Percentiles rank a stretch among this genome's conserved stretches.
Conservation (phyloP, 2,888 invertebrate genomes). For the Oscheius onirici region DNA sequence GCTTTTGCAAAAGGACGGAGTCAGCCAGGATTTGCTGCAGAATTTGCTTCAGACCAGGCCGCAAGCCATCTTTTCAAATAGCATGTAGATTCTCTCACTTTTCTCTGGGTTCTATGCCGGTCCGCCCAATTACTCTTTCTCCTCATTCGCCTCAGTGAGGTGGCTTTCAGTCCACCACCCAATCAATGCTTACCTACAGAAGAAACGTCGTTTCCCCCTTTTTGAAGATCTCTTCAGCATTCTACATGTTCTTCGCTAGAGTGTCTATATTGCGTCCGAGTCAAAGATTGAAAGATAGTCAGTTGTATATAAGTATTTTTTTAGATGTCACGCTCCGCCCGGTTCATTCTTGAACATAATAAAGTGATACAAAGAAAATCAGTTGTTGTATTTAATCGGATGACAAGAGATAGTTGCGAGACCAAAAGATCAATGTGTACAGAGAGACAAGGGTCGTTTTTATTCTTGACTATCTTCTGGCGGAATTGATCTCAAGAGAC, state of each 20-base stretch:
- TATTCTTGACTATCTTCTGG: too few relatives aligned
- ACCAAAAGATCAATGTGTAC: too few relatives aligned
- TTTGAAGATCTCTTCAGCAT: slow-evolving; percentile 17
- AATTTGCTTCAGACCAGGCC: neutral
- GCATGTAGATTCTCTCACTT: slow-evolving; percentile 10
- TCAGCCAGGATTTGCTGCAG: slow-evolving; percentile 3
- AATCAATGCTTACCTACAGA: neutral
- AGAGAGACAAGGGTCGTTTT: too few relatives aligned
- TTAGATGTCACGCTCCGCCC: too few relatives aligned
- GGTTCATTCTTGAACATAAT: neutral
- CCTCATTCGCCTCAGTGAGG: slow-evolving; percentile 23
- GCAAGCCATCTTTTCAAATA: slow-evolving; percentile 22
- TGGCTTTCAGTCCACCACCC: neutral
- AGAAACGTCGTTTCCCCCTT: neutral
- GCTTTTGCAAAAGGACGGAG: neutral
- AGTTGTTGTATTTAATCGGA: neutral
- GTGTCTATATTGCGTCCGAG: neutral
- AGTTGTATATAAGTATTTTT: slow-evolving; percentile 1
- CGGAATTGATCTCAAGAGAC: too few relatives aligned
- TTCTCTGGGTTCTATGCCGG: slow-evolving; percentile 12
- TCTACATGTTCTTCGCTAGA: slow-evolving; percentile 21
- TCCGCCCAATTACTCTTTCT: neutral
- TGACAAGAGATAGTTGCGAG: neutral
- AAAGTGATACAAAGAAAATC: neutral
- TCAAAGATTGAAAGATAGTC: neutral